These are phyloP conservation scores for Falco columbarius DNA, from an alignment of 2,797 vertebrate species.

Conservation along the genomic window DNA sequence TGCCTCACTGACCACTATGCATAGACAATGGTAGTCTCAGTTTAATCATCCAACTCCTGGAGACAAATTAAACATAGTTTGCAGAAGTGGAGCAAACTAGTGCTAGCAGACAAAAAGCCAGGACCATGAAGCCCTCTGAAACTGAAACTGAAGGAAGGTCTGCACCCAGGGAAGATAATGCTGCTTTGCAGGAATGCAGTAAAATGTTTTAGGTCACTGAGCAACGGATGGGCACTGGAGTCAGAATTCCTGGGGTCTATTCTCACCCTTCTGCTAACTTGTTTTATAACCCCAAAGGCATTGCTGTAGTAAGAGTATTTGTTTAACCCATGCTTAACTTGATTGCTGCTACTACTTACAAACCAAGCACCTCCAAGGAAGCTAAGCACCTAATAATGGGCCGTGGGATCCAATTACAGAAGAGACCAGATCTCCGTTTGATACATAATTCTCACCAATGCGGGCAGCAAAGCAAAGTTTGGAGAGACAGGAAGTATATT, in stretches of 20 bases:
- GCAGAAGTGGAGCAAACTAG: neutral
- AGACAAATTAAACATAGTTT: neutral
- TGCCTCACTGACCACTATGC: neutral
- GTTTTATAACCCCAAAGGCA: neutral
- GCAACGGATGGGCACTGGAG: neutral
- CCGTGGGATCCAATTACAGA: neutral
- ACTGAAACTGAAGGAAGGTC: neutral
- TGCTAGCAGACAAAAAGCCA: neutral
- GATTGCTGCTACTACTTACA: neutral
- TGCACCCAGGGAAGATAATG: neutral
- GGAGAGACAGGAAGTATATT: neutral
- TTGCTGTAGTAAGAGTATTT: neutral
- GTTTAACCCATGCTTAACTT: neutral
- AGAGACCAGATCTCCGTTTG: neutral
- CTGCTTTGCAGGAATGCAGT: neutral
- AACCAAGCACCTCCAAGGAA: neutral
- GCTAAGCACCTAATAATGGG: neutral
- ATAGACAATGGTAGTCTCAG: neutral
- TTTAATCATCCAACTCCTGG: neutral
- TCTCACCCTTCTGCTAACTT: neutral
- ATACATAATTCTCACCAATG: neutral
- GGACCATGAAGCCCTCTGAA: neutral
- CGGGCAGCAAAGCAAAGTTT: neutral
- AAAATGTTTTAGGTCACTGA: neutral
- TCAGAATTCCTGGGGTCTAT: neutral